phyloP scores from a whole-genome alignment of 1,140 invertebrate species.

The Drosophila pachea region DNA sequence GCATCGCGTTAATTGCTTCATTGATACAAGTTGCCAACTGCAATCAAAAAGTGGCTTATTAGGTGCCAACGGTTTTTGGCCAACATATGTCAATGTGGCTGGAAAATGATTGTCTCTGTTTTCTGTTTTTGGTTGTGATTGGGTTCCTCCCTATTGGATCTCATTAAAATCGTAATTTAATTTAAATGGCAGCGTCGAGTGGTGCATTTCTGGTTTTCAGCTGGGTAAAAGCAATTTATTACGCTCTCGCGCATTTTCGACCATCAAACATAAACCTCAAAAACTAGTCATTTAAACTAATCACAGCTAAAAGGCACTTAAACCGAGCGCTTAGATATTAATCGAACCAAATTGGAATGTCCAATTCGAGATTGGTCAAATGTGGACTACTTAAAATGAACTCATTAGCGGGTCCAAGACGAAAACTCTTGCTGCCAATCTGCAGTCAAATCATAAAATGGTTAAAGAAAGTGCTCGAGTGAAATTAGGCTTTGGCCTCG shows the following conservation, averaged over 20 bases:
- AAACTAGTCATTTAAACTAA: constrained; percentile 71
- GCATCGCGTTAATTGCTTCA: constrained; percentile 70
- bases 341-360: constrained; percentile 71
- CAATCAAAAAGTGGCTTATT: constrained; percentile 56
- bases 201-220: constrained; percentile 27
- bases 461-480: constrained; percentile 65
- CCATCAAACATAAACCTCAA: constrained; percentile 34
- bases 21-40: constrained; percentile 69
- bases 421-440: constrained; percentile 17
- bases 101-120: background rate
- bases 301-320: constrained; percentile 73
- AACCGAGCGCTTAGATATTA: constrained; percentile 52
- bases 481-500: constrained; percentile 64
- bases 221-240: constrained; percentile 46
- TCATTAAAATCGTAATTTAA: constrained; percentile 58
- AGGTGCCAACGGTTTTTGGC: constrained; percentile 64
- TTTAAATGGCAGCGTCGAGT: constrained; percentile 43
- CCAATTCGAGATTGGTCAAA: constrained; percentile 10
- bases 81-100: constrained; percentile 16
- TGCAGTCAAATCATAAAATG: constrained; percentile 26
- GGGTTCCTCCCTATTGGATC: background rate
- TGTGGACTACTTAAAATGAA: constrained; percentile 70
- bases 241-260: constrained; percentile 21
- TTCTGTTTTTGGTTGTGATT: background rate
- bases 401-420: constrained; percentile 60